phyloP scores from a whole-genome alignment of 2,888 invertebrate genomes.

The Acronicta psi region DNA sequence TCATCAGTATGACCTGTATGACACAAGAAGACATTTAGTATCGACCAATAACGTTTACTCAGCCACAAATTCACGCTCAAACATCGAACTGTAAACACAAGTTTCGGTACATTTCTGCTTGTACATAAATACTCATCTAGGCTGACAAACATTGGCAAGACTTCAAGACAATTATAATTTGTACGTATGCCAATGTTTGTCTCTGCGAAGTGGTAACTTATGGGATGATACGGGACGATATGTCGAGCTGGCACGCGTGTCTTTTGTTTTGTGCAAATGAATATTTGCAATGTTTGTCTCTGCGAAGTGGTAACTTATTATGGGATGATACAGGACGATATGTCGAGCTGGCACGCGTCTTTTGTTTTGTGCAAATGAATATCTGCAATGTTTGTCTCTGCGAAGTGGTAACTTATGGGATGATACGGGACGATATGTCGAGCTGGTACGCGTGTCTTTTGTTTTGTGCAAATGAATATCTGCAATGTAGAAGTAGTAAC shows the following conservation, averaged over 20 bases:
- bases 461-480: no score
- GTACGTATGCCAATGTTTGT: constrained; percentile 53
- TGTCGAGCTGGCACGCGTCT: not conserved
- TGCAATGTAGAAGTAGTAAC: no score
- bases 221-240: not conserved
- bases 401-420: constrained; percentile 23
- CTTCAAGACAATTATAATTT: constrained; percentile 61
- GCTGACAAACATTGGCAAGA: constrained; percentile 55
- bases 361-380: no score
- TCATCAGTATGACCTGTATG: not conserved
- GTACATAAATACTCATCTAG: constrained; percentile 51
- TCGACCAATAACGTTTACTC: constrained; percentile 5
- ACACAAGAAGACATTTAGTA: constrained; percentile 10
- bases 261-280: no score
- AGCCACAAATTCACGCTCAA: constrained; percentile 13
- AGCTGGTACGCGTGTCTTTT: not conserved
- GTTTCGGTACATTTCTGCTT: constrained; percentile 12
- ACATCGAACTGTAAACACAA: constrained; percentile 12
- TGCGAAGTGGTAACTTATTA: no score
- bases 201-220: constrained; percentile 24
- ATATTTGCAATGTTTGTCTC: no score
- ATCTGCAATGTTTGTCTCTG: constrained; percentile 46
- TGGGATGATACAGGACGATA: not conserved
- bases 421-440: not conserved
- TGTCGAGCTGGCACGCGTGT: not conserved